Conservation (phyloP, 2,797 vertebrate genomes). For the Danio albolineatus region DNA sequence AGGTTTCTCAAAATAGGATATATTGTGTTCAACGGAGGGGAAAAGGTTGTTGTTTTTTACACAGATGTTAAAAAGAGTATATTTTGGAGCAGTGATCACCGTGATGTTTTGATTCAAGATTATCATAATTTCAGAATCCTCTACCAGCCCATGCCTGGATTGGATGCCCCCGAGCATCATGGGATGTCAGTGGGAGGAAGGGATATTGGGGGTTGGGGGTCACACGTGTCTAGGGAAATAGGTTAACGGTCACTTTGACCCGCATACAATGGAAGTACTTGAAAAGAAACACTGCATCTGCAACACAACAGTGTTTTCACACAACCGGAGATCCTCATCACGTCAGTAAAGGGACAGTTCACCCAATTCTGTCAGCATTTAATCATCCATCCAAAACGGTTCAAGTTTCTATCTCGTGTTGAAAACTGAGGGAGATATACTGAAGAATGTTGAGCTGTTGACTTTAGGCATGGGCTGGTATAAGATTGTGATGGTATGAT, state of each 20-base stretch:
- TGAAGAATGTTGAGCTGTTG: too few species aligned
- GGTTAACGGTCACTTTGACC: constrained; percentile 69
- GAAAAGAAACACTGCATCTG: constrained; percentile 61
- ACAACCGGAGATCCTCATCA: neutral
- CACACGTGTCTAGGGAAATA: constrained; percentile 74
- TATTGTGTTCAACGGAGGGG: neutral
- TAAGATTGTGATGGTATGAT: too few species aligned
- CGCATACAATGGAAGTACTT: constrained; percentile 64
- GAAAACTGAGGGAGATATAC: too few species aligned
- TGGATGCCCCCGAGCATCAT: neutral
- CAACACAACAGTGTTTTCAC: constrained; percentile 47
- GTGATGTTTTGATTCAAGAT: too few species aligned
- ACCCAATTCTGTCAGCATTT: neutral
- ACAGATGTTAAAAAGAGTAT: too few species aligned
- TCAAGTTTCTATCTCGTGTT: too few species aligned
- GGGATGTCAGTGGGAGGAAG: constrained; percentile 48
- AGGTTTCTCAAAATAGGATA: neutral
- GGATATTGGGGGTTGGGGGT: constrained; percentile 58
- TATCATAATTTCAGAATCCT: neutral
- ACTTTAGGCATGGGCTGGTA: too few species aligned
- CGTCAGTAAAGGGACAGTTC: neutral
- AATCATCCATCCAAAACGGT: too few species aligned
- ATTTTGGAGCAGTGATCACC: too few species aligned
- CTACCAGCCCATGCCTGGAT: neutral
- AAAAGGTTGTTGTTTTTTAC: too few species aligned